Evolutionary conservation across 1,140 invertebrate genomes (phyloP).

Genomic region (Drosophila sproati): DNA sequence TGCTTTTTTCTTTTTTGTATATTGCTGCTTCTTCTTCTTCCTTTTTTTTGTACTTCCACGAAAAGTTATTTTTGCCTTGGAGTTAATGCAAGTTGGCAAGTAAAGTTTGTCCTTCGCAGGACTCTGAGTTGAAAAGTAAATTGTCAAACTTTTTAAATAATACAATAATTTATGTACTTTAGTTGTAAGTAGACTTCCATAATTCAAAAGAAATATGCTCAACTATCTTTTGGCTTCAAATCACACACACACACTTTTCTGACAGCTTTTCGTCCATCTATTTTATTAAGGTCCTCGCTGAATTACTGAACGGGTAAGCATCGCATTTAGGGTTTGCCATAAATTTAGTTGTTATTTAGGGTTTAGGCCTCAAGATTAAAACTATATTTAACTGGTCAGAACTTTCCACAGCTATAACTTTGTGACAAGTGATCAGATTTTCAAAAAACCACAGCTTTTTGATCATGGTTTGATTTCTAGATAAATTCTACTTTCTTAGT

Average conservation of each 20-base stretch:
- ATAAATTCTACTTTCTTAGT: too few relatives aligned
- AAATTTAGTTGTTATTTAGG: too few relatives aligned
- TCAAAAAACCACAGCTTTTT: not conserved
- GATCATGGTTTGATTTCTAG: too few relatives aligned
- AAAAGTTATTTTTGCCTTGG: constrained; percentile 1
- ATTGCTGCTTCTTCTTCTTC: too few relatives aligned
- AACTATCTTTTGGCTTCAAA: not conserved
- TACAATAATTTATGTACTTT: not conserved
- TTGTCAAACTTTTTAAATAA: constrained; percentile 4
- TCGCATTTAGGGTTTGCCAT: too few relatives aligned
- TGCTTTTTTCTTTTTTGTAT: not conserved
- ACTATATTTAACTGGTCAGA: not conserved
- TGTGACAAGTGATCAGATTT: too few relatives aligned
- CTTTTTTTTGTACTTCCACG: not conserved
- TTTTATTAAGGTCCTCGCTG: too few relatives aligned
- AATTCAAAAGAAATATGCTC: not conserved
- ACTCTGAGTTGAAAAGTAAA: constrained; percentile 3
- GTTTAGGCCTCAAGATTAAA: too few relatives aligned
- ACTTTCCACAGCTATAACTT: not conserved
- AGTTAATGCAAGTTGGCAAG: not conserved
- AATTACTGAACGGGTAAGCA: too few relatives aligned
- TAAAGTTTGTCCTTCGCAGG: constrained; percentile 2
- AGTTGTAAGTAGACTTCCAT: not conserved
- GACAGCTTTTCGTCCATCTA: not conserved
- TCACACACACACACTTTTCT: not conserved